Percentiles rank a stretch among this genome's conserved stretches.
Conservation (phyloP, 2,888 invertebrate species). For the Gibbula magus region DNA sequence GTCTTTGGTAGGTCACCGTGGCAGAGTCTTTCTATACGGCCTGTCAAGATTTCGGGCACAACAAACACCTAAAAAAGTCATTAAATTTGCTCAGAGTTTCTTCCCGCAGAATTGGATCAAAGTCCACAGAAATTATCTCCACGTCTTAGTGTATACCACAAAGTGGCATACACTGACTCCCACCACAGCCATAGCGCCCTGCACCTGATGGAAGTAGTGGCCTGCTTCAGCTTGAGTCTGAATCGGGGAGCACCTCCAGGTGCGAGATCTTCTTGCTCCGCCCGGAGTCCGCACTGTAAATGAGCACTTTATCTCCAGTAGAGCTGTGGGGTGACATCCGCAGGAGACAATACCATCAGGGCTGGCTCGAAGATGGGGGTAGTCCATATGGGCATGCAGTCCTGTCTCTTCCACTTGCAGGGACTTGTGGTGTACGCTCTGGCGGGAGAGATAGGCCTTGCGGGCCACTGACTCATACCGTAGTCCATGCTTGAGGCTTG, state of each 20-base stretch:
- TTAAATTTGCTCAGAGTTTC: background rate
- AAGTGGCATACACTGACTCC: background rate
- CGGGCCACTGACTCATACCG: background rate
- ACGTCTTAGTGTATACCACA: background rate
- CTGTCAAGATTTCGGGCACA: too few species aligned
- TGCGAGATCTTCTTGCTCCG: background rate
- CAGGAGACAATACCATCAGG: background rate
- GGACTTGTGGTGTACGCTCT: background rate
- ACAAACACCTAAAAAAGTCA: background rate
- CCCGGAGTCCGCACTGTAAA: background rate
- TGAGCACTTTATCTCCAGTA: background rate
- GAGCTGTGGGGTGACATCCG: background rate
- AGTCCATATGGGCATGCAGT: background rate
- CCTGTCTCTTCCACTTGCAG: background rate
- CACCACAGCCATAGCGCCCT: background rate
- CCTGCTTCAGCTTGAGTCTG: background rate
- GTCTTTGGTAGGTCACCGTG: too few species aligned
- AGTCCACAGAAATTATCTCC: background rate
- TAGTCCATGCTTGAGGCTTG: background rate
- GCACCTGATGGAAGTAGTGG: background rate
- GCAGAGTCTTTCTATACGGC: too few species aligned
- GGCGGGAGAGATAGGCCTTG: background rate
- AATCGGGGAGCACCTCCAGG: background rate
- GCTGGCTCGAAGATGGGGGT: background rate
- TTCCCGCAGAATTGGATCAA: background rate